These are phyloP conservation scores for Apodemus speciosus DNA, from an alignment of 2,113 vertebrate genomes.

Conservation along the genomic window DNA sequence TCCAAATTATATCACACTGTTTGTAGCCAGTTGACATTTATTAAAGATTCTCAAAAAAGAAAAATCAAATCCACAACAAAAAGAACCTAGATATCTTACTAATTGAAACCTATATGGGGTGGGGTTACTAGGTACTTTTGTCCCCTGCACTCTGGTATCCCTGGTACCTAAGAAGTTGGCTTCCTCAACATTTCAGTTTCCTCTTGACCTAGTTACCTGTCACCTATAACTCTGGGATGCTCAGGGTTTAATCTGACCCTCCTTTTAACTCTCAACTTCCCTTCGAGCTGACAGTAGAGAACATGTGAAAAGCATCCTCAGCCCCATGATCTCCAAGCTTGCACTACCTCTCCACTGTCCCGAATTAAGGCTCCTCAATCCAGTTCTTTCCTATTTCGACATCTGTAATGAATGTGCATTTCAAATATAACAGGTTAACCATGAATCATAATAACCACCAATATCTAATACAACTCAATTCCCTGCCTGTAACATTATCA, in stretches of 20 bases:
- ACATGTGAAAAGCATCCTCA: background rate
- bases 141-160: background rate
- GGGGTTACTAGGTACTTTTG: background rate
- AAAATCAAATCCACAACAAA: background rate
- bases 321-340: background rate
- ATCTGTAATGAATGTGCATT: background rate
- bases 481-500: background rate
- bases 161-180: background rate
- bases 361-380: background rate
- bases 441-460: background rate
- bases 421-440: background rate
- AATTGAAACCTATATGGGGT: background rate
- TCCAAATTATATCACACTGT: constrained; percentile 26
- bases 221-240: background rate
- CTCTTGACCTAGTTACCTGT: background rate
- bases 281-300: background rate
- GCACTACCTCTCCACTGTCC: background rate
- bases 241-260: background rate
- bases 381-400: background rate
- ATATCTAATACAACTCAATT: background rate
- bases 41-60: background rate
- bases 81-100: background rate
- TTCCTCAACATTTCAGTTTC: background rate
- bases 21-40: background rate
- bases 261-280: background rate